Evolutionary conservation across 2,113 vertebrate genomes (phyloP).

Genomic region (Eublepharis macularius): DNA sequence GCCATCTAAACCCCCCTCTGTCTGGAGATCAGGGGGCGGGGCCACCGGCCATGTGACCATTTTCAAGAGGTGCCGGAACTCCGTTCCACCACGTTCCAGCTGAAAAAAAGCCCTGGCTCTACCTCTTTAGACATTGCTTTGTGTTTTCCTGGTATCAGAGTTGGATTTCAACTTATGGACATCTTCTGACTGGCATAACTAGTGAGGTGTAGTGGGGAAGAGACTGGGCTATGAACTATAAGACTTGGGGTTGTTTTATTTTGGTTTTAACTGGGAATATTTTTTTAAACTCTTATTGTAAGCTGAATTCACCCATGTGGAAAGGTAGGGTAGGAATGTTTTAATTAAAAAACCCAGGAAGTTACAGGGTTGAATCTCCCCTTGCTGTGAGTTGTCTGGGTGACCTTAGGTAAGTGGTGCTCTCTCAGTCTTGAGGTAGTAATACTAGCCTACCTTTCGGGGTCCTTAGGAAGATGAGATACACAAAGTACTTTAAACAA

Average conservation of each 20-base stretch:
- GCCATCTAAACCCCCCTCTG: too few relatives aligned
- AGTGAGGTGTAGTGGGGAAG: neutral
- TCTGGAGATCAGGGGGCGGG: too few relatives aligned
- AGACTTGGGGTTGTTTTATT: too few relatives aligned
- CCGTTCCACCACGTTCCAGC: too few relatives aligned
- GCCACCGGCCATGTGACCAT: too few relatives aligned
- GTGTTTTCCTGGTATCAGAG: neutral
- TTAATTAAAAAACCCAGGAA: too few relatives aligned
- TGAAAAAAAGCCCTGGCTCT: too few relatives aligned
- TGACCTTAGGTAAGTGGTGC: neutral
- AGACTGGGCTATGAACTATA: neutral
- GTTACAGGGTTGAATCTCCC: neutral
- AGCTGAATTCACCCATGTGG: too few relatives aligned
- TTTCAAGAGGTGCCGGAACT: too few relatives aligned
- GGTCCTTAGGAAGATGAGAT: neutral
- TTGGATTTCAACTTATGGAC: neutral
- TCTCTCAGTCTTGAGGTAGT: neutral
- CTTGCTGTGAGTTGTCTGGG: neutral
- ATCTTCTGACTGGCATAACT: neutral
- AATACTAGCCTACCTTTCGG: neutral
- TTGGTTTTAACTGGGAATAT: too few relatives aligned
- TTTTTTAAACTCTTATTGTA: too few relatives aligned
- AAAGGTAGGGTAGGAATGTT: too few relatives aligned
- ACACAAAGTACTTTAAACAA: neutral
- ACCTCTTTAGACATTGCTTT: neutral